These are phyloP conservation scores for Brachylomia viminalis DNA, from an alignment of 2,888 invertebrate genomes.

Conservation along the genomic window DNA sequence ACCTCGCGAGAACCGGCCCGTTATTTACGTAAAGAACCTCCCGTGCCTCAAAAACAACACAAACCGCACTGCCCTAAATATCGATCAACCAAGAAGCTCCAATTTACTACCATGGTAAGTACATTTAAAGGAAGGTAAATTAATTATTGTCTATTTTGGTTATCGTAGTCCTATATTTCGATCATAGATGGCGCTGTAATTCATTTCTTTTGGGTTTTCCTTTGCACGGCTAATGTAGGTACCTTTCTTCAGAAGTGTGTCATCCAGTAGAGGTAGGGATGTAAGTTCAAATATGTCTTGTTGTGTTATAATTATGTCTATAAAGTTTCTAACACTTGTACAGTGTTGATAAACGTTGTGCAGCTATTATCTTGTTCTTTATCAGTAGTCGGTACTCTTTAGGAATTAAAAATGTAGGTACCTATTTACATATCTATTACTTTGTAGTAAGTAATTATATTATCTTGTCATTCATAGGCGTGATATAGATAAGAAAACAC, in stretches of 20 bases:
- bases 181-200: slow-evolving; percentile 57
- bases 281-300: slow-evolving; percentile 7
- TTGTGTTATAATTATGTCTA: slow-evolving; percentile 22
- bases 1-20: slow-evolving; percentile 75
- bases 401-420: slow-evolving; percentile 48
- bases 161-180: neutral
- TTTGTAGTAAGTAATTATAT: slow-evolving; percentile 28
- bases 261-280: slow-evolving; percentile 12
- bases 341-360: slow-evolving; percentile 47
- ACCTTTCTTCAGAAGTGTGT: slow-evolving; percentile 42
- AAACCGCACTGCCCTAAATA: slow-evolving; percentile 64
- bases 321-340: slow-evolving; percentile 22
- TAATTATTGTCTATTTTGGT: neutral
- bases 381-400: slow-evolving; percentile 42
- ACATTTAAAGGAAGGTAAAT: neutral
- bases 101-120: slow-evolving; percentile 79
- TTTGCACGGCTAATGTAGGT: slow-evolving; percentile 2
- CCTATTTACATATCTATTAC: slow-evolving; percentile 44
- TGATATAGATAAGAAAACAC: slow-evolving; percentile 32
- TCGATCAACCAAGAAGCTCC: slow-evolving; percentile 61
- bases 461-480: slow-evolving; percentile 56
- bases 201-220: slow-evolving; percentile 41
- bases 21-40: slow-evolving; percentile 70
- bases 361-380: slow-evolving; percentile 55
- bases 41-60: slow-evolving; percentile 69